Conservation (phyloP, 53 echinoderm and acorn worm species). For the Paelopatides confundens region DNA sequence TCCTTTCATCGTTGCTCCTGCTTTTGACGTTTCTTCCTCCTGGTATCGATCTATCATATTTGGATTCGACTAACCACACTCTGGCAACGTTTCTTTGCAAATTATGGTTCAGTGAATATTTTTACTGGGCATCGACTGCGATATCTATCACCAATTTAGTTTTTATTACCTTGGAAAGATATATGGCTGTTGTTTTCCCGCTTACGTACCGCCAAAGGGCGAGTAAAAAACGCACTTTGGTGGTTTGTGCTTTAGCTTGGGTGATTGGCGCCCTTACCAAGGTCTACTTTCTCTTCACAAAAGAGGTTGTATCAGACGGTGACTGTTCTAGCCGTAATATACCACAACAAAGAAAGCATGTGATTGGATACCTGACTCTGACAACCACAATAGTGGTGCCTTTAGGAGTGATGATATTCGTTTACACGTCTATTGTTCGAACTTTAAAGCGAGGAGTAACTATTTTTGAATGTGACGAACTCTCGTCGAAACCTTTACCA, state of each 20-base stretch:
- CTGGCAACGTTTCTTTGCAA: slow-evolving; percentile 1
- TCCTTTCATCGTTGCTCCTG: neutral
- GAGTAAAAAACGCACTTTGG: neutral
- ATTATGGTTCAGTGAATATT: slow-evolving; percentile 5
- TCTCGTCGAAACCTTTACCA: too few relatives aligned
- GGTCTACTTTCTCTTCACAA: neutral
- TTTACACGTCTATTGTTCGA: neutral
- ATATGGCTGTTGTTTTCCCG: neutral
- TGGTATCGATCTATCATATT: neutral
- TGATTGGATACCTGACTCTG: neutral
- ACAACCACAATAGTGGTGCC: neutral
- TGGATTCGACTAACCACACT: neutral
- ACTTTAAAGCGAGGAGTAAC: neutral
- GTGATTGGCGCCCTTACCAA: neutral
- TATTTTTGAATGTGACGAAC: too few relatives aligned
- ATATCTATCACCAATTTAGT: slow-evolving; percentile 19
- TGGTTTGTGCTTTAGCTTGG: neutral
- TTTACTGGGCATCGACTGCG: slow-evolving; percentile 2
- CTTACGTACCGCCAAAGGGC: neutral
- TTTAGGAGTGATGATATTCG: neutral
- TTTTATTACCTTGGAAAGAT: slow-evolving; percentile 25
- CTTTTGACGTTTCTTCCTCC: neutral
- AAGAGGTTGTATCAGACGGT: neutral
- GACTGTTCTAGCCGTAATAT: neutral
- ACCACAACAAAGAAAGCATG: neutral